phyloP scores from a whole-genome alignment of 2,888 invertebrate genomes.

The Habroteleia sp. region DNA sequence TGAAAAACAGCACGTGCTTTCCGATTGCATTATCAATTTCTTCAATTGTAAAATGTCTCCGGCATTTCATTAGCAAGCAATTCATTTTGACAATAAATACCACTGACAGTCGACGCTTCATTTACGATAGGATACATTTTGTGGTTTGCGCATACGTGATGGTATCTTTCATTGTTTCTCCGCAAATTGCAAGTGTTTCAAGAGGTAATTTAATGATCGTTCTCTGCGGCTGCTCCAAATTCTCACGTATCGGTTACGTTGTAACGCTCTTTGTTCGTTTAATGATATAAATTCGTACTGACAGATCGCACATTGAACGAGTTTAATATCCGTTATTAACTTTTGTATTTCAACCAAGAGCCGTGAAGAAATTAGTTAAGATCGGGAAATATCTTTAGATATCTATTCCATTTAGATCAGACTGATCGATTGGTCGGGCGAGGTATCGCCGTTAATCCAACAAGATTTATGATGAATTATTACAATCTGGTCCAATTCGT shows the following conservation, averaged over 20 bases:
- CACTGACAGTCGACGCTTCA: conserved; percentile 34
- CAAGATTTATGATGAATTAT: conserved; percentile 36
- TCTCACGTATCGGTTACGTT: conserved; percentile 58
- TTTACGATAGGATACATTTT: conserved; percentile 30
- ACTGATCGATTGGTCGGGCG: conserved; percentile 25
- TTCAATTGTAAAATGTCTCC: too few species aligned
- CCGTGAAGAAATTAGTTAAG: conserved; percentile 48
- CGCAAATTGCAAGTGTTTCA: conserved; percentile 54
- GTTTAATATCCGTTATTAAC: conserved; percentile 52
- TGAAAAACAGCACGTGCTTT: too few species aligned
- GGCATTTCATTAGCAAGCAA: conserved; percentile 7
- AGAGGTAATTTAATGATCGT: conserved; percentile 52
- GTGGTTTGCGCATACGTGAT: conserved; percentile 37
- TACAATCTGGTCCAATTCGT: conserved; percentile 30
- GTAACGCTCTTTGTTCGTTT: conserved; percentile 46
- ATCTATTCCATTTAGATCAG: conserved; percentile 45
- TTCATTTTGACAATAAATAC: conserved; percentile 21
- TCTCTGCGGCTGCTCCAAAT: conserved; percentile 48
- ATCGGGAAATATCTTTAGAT: conserved; percentile 33
- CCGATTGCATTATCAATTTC: too few species aligned
- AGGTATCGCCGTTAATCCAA: conserved; percentile 4
- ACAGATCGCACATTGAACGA: conserved; percentile 46
- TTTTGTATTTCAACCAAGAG: conserved; percentile 24
- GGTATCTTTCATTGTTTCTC: conserved; percentile 57
- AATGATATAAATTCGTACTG: conserved; percentile 57